These are phyloP conservation scores for Lagopus muta DNA, from an alignment of 2,113 vertebrate genomes.

Conservation along the genomic window DNA sequence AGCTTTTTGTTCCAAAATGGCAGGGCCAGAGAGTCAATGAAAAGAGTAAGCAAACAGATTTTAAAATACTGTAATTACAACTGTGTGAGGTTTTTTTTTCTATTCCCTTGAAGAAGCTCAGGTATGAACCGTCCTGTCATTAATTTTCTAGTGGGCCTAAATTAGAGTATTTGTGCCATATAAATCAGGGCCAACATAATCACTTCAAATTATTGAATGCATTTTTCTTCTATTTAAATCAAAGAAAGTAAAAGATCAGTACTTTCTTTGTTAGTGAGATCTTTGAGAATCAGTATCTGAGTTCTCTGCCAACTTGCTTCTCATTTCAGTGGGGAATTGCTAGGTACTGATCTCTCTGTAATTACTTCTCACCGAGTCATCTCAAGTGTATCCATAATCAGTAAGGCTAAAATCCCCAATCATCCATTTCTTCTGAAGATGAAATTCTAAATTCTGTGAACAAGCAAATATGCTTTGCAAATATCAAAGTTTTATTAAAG, in stretches of 20 bases:
- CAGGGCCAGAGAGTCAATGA: too few relatives aligned
- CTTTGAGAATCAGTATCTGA: background rate
- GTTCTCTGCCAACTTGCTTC: background rate
- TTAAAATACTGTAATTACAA: background rate
- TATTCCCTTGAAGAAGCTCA: background rate
- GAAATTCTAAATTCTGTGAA: background rate
- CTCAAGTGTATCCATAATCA: background rate
- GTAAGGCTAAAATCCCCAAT: background rate
- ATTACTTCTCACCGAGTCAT: background rate
- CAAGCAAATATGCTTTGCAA: background rate
- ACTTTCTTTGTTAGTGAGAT: background rate
- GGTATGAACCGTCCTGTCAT: background rate
- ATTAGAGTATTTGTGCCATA: too few relatives aligned
- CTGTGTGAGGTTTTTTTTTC: too few relatives aligned
- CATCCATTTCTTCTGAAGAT: background rate
- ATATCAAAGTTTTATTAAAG: background rate
- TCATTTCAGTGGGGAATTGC: background rate
- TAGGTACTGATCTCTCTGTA: background rate
- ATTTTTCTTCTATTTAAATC: constrained; percentile 52
- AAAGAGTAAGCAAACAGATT: background rate
- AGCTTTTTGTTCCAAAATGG: background rate
- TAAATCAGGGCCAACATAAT: constrained; percentile 49
- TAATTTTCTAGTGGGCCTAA: constrained; percentile 35
- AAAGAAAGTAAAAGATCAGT: too few relatives aligned
- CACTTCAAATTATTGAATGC: constrained; percentile 41